These are phyloP conservation scores for Nomada goodeniana DNA, from an alignment of 2,888 invertebrate species.

Conservation along the genomic window DNA sequence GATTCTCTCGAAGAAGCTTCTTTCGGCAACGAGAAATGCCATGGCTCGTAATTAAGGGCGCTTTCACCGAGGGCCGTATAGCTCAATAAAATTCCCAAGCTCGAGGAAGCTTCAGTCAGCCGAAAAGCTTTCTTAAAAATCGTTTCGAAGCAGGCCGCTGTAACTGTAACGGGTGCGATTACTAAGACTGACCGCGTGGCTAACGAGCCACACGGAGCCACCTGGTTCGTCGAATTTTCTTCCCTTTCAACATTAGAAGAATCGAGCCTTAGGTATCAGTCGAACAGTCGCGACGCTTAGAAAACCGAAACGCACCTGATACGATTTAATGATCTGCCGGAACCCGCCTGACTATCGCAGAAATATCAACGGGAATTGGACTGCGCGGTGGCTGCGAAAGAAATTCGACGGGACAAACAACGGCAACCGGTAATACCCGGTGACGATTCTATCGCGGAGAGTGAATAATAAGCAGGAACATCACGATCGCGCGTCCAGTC, in stretches of 20 bases:
- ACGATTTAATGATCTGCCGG: no score
- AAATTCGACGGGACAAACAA: no score
- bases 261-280: not conserved
- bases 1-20: not conserved
- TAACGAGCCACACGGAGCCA: no score
- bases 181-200: constrained; percentile 1
- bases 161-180: constrained; percentile 24
- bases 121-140: constrained; percentile 6
- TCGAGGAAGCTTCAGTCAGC: not conserved
- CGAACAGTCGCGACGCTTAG: not conserved
- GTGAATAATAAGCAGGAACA: no score
- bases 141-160: not conserved
- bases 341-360: no score
- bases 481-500: no score
- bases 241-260: not conserved
- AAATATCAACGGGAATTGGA: no score
- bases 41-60: not conserved
- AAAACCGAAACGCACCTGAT: not conserved
- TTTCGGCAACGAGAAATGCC: not conserved
- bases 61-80: not conserved
- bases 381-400: no score
- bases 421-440: no score
- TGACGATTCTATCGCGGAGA: no score
- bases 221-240: not conserved
- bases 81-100: not conserved